Evolutionary conservation across 1,140 invertebrate species (phyloP).

Genomic region (Batillaria attramentaria): DNA sequence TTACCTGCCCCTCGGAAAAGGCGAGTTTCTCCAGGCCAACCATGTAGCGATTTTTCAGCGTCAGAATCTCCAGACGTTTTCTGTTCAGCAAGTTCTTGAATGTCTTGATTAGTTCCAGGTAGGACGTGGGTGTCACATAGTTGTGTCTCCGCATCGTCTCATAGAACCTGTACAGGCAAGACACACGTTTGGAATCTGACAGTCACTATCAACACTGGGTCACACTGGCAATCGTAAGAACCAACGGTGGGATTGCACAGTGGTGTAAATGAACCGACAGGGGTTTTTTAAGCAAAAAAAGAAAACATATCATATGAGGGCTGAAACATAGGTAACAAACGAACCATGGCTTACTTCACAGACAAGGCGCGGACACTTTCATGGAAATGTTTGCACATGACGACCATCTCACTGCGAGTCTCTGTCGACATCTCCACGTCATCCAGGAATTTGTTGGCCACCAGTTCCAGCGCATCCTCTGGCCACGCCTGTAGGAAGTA

Average conservation of each 20-base stretch:
- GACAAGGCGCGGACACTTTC: conserved; percentile 67
- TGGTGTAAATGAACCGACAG: too few relatives aligned
- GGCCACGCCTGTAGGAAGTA: conserved; percentile 71
- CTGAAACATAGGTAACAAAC: background rate
- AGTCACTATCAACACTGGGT: too few relatives aligned
- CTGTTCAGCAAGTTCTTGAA: conserved; percentile 70
- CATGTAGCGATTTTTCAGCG: conserved; percentile 78
- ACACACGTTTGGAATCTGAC: too few relatives aligned
- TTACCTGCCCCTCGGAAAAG: conserved; percentile 76
- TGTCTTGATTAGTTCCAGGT: conserved; percentile 71
- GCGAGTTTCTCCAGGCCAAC: conserved; percentile 74
- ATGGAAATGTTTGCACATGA: conserved; percentile 72
- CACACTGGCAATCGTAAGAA: too few relatives aligned
- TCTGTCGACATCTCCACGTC: conserved; percentile 70
- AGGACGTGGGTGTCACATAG: conserved; percentile 72
- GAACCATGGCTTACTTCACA: conserved; percentile 66
- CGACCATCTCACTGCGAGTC: conserved; percentile 62
- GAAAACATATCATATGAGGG: background rate
- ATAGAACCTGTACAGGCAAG: conserved; percentile 59
- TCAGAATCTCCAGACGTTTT: conserved; percentile 79
- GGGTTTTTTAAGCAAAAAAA: too few relatives aligned
- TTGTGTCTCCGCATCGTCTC: conserved; percentile 67
- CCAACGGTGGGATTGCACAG: too few relatives aligned
- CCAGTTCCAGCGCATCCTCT: conserved; percentile 70
- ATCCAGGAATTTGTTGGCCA: conserved; percentile 71